Conservation (phyloP, 2,113 vertebrate species). For the Saimiri boliviensis region DNA sequence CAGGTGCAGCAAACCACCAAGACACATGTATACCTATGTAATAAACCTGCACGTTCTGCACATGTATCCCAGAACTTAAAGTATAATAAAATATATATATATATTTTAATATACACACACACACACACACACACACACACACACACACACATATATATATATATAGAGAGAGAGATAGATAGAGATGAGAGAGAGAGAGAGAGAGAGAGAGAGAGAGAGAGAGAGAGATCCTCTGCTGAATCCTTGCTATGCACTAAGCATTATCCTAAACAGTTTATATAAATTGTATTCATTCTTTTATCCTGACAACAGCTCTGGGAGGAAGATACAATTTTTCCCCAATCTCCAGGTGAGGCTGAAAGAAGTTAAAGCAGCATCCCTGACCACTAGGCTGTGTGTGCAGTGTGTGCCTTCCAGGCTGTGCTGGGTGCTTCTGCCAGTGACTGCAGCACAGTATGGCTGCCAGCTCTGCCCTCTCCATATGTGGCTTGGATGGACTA, state of each 20-base stretch:
- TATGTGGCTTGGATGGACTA: neutral
- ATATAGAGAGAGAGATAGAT: no score
- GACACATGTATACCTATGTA: no score
- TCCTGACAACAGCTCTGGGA: neutral
- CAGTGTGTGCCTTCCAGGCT: fast-evolving
- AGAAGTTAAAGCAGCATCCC: neutral
- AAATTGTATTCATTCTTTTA: neutral
- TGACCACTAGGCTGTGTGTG: neutral
- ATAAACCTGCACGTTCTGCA: no score
- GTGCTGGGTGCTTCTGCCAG: neutral
- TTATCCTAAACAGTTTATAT: no score
- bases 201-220: no score
- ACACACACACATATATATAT: no score
- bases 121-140: no score
- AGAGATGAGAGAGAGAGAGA: no score
- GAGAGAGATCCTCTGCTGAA: neutral
- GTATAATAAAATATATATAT: neutral
- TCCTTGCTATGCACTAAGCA: neutral
- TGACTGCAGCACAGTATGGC: neutral
- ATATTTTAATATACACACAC: no score
- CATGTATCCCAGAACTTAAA: no score
- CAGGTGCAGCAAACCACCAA: no score
- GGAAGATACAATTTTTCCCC: neutral
- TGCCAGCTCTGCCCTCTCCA: neutral
- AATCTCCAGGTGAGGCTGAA: neutral